phyloP scores from a whole-genome alignment of 2,113 vertebrate genomes.

The Silurus asotus region DNA sequence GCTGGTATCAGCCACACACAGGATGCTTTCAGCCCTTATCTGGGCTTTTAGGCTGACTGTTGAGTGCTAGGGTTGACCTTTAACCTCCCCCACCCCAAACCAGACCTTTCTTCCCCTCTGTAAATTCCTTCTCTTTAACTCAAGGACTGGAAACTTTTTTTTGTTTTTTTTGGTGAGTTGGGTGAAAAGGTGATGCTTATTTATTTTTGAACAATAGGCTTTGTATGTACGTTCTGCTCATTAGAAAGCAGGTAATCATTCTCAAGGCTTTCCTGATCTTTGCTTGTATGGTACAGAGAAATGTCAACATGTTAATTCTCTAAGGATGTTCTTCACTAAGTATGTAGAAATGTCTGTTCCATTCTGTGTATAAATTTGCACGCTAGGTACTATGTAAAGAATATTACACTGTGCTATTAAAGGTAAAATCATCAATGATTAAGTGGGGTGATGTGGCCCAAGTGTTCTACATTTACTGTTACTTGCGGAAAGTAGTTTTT shows the following conservation, averaged over 20 bases:
- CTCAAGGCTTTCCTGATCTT: not conserved
- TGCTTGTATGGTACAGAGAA: not conserved
- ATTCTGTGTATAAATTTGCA: not conserved
- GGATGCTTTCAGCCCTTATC: constrained; percentile 88
- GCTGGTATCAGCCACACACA: constrained; percentile 71
- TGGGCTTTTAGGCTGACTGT: constrained; percentile 81
- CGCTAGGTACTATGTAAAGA: not conserved
- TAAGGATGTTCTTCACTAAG: not conserved
- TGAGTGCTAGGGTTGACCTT: constrained; percentile 83
- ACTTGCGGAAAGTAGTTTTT: not conserved
- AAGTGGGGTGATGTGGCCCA: not conserved
- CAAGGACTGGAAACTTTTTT: constrained; percentile 59
- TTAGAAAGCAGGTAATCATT: not conserved
- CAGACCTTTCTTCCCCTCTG: constrained; percentile 62
- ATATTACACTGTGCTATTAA: not conserved
- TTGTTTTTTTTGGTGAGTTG: constrained; percentile 35
- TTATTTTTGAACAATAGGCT: constrained; percentile 49
- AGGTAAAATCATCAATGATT: not conserved
- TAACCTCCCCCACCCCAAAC: constrained; percentile 74
- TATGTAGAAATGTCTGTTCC: not conserved
- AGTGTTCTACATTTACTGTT: not conserved
- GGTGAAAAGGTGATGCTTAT: constrained; percentile 25
- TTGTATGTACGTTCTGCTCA: not conserved
- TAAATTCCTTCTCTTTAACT: constrained; percentile 72
- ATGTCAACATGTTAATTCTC: not conserved